Percentiles rank a stretch among this genome's conserved stretches.
Evolutionary conservation across 2,888 invertebrate genomes (phyloP).

Genomic region (Cryptops parisi): DNA sequence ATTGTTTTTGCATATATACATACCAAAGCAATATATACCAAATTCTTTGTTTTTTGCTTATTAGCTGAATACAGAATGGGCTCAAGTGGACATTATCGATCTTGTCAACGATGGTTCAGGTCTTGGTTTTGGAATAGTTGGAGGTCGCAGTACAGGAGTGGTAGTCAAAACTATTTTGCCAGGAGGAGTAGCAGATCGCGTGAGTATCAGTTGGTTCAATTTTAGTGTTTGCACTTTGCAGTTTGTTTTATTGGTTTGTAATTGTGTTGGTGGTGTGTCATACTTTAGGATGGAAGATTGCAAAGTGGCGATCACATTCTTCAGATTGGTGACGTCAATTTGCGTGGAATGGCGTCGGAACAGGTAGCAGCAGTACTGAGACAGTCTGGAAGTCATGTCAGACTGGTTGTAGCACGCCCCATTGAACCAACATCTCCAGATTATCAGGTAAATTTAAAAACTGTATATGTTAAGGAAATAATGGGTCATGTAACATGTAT

Average conservation of each 20-base stretch:
- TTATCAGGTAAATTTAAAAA: constrained; percentile 40
- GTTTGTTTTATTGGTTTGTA: not conserved
- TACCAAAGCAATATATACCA: no score
- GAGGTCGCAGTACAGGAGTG: constrained; percentile 88
- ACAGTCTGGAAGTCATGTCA: constrained; percentile 87
- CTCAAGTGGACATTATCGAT: constrained; percentile 96
- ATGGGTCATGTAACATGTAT: no score
- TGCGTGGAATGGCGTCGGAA: constrained; percentile 93
- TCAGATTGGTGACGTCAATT: constrained; percentile 85
- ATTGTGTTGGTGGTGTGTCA: not conserved
- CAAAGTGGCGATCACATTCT: constrained; percentile 97
- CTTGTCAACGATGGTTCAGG: constrained; percentile 95
- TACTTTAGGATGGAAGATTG: constrained; percentile 67
- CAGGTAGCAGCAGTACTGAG: constrained; percentile 89
- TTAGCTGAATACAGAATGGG: constrained; percentile 97
- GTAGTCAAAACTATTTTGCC: constrained; percentile 97
- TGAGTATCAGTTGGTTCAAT: constrained; percentile 34
- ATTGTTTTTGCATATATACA: no score
- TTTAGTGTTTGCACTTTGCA: not conserved
- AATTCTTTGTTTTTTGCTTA: no score
- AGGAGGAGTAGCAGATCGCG: constrained; percentile 92
- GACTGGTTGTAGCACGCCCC: constrained; percentile 84
- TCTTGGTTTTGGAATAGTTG: constrained; percentile 97
- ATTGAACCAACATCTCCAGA: constrained; percentile 67
- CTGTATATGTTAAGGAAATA: not conserved